Base-by-base conservation (phyloP, 1,140 invertebrate genomes). In the Cataglyphis hispanica region DNA sequence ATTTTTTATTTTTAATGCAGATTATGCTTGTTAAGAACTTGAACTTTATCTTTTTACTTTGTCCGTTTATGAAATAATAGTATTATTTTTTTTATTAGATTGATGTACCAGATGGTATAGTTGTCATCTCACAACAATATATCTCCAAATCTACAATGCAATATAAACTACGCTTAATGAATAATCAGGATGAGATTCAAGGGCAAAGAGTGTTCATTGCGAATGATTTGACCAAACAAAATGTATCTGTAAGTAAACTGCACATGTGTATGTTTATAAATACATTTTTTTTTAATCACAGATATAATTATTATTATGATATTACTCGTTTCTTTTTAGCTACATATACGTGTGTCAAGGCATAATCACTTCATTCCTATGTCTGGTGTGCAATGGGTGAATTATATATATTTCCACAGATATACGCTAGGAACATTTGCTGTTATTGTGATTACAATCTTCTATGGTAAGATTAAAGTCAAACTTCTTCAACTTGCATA, bases 151-250 rank as follows among this genome's bases (percentile, higher is more conserved):
- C 91, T 86, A 83, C 86, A 8, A 83, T 93, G 7, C 93, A 94
- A 64, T 94, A 92, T 53, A 94, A 92, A 90, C 63, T 95, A 16
- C 93, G 91, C 67, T 86, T 95, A 13, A 91, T 93, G 46, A 90
- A 94, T 60, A 90, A 93, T 85, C 88, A 92, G n/a, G 93, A 94
- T 1, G 94, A 95, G 81, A 85, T 95, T 67, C 95, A 94, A 81
- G 93, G 94, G 13, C 93, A 93, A 67, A 94, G 93, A 91, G 80
- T 95, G 40, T 72, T 91, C 5, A 87, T 95, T 40, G 90, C 88
- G 1, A 95, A 95, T 85, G 93, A 94, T 70, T 83, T 95, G 1
- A 95, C 94, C 0, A 94, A 93, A 58, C 95, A 95, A 91, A 95
- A 95, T 86, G 90, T 95, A 90, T 93, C 94, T 46, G 94, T 95